phyloP scores from a whole-genome alignment of 1,140 invertebrate genomes.

The Temnothorax nylanderi region DNA sequence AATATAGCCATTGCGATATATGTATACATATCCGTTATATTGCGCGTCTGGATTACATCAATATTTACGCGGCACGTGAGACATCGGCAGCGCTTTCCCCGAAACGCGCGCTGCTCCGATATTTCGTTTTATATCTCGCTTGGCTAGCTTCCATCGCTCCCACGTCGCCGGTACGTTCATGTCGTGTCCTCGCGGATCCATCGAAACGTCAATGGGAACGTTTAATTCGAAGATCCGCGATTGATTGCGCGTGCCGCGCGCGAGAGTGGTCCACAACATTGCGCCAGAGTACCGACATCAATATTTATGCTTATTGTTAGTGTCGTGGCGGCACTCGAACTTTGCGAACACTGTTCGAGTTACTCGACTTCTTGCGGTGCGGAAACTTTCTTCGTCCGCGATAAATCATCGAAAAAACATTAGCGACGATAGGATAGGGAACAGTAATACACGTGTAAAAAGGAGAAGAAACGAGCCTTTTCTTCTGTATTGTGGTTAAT shows the following conservation, averaged over 20 bases:
- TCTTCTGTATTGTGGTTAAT: not conserved
- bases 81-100: constrained; percentile 20
- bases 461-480: not conserved
- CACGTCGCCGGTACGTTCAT: constrained; percentile 30
- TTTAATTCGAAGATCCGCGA: constrained; percentile 35
- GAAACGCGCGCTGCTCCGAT: not conserved
- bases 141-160: constrained; percentile 1
- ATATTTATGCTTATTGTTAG: not conserved
- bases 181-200: constrained; percentile 30
- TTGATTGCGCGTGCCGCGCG: constrained; percentile 26
- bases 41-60: constrained; percentile 48
- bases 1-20: constrained; percentile 14
- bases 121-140: constrained; percentile 34
- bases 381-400: not conserved
- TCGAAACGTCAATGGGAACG: not conserved
- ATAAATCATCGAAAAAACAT: not conserved
- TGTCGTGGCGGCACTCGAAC: too few species aligned
- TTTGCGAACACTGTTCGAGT: too few species aligned
- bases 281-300: not conserved
- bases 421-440: not conserved
- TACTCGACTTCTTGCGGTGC: not conserved
- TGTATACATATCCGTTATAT: constrained; percentile 8
- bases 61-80: constrained; percentile 51
- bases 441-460: not conserved
- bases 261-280: constrained; percentile 3